Evolutionary conservation across 2,113 vertebrate species (phyloP).

Genomic region (Brienomyrus longianalis): DNA sequence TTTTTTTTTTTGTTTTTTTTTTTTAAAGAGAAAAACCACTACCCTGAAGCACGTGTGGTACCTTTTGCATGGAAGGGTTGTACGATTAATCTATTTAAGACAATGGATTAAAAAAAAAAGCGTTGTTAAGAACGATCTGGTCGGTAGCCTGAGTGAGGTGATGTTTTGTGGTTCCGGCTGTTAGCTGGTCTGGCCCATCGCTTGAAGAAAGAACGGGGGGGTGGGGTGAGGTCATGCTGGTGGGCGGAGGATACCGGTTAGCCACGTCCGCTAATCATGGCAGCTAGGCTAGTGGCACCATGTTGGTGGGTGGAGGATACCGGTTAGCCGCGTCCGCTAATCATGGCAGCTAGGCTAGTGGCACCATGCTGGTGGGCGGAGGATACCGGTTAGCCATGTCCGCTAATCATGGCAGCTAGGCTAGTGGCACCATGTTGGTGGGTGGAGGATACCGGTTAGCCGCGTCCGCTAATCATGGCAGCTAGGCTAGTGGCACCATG

Average conservation of each 20-base stretch:
- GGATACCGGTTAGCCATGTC: too few relatives aligned
- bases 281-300: conserved; percentile 11
- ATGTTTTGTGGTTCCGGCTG: not conserved
- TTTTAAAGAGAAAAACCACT: not conserved
- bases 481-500: conserved; percentile 7
- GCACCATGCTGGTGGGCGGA: not conserved
- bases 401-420: conserved; percentile 6
- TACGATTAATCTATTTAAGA: not conserved
- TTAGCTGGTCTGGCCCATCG: not conserved
- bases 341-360: conserved; percentile 13
- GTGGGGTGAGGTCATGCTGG: not conserved
- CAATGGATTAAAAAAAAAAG: not conserved
- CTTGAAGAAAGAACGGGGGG: not conserved
- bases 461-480: not conserved
- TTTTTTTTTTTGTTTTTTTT: not conserved
- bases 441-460: not conserved
- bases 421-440: conserved; percentile 7
- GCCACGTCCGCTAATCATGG: not conserved
- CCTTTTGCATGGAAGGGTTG: not conserved
- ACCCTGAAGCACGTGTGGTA: not conserved
- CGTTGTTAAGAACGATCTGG: not conserved
- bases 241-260: too few relatives aligned
- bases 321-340: not conserved
- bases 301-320: not conserved
- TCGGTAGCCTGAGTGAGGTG: not conserved